These are phyloP conservation scores for Xylota segnis DNA, from an alignment of 2,888 invertebrate species.

Conservation along the genomic window DNA sequence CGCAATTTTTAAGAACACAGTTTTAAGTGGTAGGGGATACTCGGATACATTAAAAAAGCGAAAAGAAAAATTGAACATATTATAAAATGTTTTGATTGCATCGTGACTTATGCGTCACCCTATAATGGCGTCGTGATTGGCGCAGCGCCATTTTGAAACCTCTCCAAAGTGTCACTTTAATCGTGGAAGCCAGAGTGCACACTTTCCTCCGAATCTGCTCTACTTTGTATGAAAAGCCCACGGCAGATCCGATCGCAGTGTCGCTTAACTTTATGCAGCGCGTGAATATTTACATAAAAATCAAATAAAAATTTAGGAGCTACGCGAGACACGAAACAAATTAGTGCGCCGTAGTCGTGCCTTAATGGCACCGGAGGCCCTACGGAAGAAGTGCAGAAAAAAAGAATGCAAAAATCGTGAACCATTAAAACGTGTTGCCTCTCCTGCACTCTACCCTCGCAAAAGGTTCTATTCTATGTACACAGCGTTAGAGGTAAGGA, in stretches of 20 bases:
- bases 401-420: conserved; percentile 65
- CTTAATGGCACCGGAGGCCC: conserved; percentile 32
- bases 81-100: not conserved
- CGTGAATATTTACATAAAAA: conserved; percentile 71
- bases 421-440: conserved; percentile 69
- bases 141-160: not conserved
- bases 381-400: conserved; percentile 24
- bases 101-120: not conserved
- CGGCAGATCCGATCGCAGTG: not conserved
- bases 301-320: conserved; percentile 66
- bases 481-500: conserved; percentile 34
- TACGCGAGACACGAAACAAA: conserved; percentile 66
- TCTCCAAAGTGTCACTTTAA: not conserved
- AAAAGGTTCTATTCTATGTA: conserved; percentile 41
- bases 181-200: not conserved
- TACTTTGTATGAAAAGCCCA: not conserved
- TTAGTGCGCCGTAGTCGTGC: conserved; percentile 66
- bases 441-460: conserved; percentile 16
- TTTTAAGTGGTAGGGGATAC: not conserved
- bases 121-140: not conserved
- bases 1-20: not conserved
- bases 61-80: not conserved
- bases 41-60: not conserved
- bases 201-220: not conserved
- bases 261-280: conserved; percentile 30